A percentile compares a stretch with the other conserved stretches of the same genome.
phyloP scores from a whole-genome alignment of 2,888 invertebrate species.

The Nephrotoma guestfalica region DNA sequence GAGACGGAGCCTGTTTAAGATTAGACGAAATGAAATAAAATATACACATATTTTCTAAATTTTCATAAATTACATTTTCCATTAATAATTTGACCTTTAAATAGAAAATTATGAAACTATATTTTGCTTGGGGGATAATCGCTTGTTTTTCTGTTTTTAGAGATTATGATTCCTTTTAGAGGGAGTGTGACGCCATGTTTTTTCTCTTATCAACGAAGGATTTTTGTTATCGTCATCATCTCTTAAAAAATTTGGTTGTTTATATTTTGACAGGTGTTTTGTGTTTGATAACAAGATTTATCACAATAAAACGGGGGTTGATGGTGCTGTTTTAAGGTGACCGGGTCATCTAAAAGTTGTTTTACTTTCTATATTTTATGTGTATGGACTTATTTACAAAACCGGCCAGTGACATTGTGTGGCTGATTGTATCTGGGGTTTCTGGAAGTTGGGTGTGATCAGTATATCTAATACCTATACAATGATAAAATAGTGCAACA shows the following conservation, averaged over 20 bases:
- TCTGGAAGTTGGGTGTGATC: neutral
- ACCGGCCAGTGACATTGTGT: neutral
- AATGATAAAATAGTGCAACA: too few species aligned
- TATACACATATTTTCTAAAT: neutral
- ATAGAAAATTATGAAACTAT: neutral
- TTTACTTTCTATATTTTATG: neutral
- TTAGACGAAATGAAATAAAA: neutral
- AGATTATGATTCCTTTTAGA: too few species aligned
- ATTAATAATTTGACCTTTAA: neutral
- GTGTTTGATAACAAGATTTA: neutral
- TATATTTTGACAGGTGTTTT: neutral
- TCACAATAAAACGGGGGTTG: neutral
- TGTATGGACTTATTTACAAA: neutral
- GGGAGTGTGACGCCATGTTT: neutral
- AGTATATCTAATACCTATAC: too few species aligned
- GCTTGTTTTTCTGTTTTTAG: too few species aligned
- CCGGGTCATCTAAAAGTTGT: neutral
- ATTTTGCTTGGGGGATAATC: too few species aligned
- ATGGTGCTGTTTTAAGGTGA: neutral
- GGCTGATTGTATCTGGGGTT: neutral
- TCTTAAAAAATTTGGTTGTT: neutral
- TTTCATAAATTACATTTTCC: neutral
- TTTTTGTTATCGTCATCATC: neutral
- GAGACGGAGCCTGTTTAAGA: neutral
- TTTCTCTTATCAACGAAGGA: neutral